Conservation (phyloP, 2,113 vertebrate genomes). For the Nettapus auritus region DNA sequence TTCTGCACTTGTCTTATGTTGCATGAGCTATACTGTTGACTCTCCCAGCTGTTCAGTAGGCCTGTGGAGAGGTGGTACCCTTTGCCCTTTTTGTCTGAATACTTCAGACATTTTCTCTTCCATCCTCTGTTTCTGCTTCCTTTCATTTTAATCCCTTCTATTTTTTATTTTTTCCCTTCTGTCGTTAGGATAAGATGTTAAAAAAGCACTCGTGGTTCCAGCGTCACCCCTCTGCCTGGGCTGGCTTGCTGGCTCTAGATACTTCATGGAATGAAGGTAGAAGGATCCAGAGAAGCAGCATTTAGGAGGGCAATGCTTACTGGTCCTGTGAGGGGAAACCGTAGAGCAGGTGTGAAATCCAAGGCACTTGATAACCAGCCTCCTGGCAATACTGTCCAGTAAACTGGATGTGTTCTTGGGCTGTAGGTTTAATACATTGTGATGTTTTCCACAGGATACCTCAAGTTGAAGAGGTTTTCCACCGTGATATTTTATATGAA, state of each 20-base stretch:
- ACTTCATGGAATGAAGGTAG: neutral
- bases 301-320: neutral
- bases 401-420: neutral
- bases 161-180: neutral
- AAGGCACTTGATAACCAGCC: neutral
- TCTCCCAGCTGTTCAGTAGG: neutral
- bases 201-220: neutral
- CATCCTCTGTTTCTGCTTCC: neutral
- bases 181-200: neutral
- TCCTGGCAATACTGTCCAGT: neutral
- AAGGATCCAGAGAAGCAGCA: neutral
- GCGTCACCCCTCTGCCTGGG: neutral
- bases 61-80: neutral
- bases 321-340: neutral
- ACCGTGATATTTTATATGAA: neutral
- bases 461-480: neutral
- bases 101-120: neutral
- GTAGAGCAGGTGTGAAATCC: neutral
- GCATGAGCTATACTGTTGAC: neutral
- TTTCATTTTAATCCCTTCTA: neutral
- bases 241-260: neutral
- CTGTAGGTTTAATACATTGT: neutral
- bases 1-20: neutral
- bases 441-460: neutral
- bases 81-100: neutral